Conservation (phyloP, 1,140 invertebrate genomes). For the Latrodectus geometricus region DNA sequence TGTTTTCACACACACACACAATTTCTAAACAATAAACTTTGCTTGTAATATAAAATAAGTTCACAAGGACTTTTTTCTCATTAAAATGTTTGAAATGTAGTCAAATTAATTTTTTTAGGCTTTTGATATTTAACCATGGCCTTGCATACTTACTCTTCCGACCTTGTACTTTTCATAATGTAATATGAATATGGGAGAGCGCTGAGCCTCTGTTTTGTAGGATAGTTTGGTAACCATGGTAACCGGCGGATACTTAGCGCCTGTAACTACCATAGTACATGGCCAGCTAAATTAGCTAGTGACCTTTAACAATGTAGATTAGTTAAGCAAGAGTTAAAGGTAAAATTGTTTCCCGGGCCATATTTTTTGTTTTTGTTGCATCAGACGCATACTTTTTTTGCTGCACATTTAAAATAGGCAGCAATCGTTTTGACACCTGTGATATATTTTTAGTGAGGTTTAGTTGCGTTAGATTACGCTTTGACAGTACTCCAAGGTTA, state of each 20-base stretch:
- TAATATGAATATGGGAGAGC: slow-evolving; percentile 36
- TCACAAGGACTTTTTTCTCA: too few relatives aligned
- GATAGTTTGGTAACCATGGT: slow-evolving; percentile 31
- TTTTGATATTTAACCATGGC: slow-evolving; percentile 33
- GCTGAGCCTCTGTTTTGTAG: slow-evolving; percentile 23
- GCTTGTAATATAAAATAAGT: too few relatives aligned
- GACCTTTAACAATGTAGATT: slow-evolving; percentile 56
- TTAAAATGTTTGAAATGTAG: slow-evolving; percentile 8
- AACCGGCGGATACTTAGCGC: slow-evolving; percentile 48
- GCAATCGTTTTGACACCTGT: slow-evolving; percentile 33
- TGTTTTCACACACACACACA: too few relatives aligned
- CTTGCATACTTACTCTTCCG: slow-evolving; percentile 23
- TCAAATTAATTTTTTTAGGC: slow-evolving; percentile 20
- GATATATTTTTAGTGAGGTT: slow-evolving; percentile 47
- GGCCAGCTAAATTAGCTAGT: slow-evolving; percentile 52
- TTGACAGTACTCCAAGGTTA: slow-evolving; percentile 30
- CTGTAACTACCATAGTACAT: slow-evolving; percentile 48
- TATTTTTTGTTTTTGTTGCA: slow-evolving; percentile 32
- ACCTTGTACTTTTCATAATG: slow-evolving; percentile 49
- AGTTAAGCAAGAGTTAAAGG: slow-evolving; percentile 59
- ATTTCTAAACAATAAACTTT: too few relatives aligned
- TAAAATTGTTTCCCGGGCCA: slow-evolving; percentile 29
- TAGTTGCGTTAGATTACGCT: slow-evolving; percentile 41
- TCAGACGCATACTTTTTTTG: background rate
- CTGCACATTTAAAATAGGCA: slow-evolving; percentile 5